phyloP scores from a whole-genome alignment of 1,140 invertebrate genomes.

The Chironomus tepperi region DNA sequence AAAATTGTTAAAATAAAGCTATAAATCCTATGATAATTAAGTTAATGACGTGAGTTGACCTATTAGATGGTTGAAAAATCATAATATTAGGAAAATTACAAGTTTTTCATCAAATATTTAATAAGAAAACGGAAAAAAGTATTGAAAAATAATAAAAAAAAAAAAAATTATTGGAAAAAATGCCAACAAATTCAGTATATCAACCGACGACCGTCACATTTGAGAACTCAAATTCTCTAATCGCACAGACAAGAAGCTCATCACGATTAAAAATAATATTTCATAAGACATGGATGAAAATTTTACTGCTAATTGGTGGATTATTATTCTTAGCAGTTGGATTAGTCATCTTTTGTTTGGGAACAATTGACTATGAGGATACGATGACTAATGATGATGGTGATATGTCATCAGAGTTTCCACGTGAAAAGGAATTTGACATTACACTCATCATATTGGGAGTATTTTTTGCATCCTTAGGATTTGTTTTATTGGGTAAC shows the following conservation, averaged over 20 bases:
- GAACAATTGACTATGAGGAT: conserved; percentile 26
- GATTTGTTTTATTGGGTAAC: conserved; percentile 27
- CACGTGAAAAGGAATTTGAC: conserved; percentile 26
- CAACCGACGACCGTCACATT: conserved; percentile 62
- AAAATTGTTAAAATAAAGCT: no score
- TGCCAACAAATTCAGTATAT: conserved; percentile 56
- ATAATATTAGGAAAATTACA: no score
- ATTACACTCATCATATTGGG: conserved; percentile 27
- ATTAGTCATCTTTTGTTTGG: conserved; percentile 28
- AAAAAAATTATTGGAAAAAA: conserved; percentile 29
- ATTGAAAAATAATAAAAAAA: neutral
- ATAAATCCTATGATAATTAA: no score
- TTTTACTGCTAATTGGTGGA: neutral
- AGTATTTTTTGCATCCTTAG: conserved; percentile 27
- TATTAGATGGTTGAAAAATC: no score
- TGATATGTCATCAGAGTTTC: conserved; percentile 20
- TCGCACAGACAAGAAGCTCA: conserved; percentile 26
- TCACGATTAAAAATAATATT: conserved; percentile 26
- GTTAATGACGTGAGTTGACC: no score
- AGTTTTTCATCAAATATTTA: no score
- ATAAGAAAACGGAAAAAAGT: no score
- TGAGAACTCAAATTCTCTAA: conserved; percentile 45
- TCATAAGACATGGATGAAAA: conserved; percentile 25
- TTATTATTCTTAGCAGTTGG: conserved; percentile 13
- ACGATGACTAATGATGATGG: conserved; percentile 26